phyloP scores from a whole-genome alignment of 2,797 vertebrate species.

The Chaetodon trifasciatus region DNA sequence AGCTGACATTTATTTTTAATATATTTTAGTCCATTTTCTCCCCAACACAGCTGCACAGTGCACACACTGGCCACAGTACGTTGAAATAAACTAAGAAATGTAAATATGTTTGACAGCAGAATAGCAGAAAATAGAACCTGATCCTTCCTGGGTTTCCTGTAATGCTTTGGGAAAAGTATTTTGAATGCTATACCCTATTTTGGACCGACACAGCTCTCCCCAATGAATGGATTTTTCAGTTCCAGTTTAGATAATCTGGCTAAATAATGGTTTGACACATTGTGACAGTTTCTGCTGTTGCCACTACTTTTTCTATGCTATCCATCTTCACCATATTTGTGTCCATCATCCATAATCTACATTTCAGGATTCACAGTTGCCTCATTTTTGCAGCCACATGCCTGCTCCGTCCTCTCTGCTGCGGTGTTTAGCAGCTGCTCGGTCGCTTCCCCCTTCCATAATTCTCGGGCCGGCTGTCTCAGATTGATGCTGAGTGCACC shows the following conservation, averaged over 20 bases:
- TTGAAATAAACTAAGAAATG: too few species aligned
- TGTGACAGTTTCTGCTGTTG: neutral
- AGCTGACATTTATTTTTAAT: neutral
- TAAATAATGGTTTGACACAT: neutral
- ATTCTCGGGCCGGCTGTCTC: constrained; percentile 64
- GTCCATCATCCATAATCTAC: constrained; percentile 2
- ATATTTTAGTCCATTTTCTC: too few species aligned
- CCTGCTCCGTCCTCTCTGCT: constrained; percentile 23
- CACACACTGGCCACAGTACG: neutral
- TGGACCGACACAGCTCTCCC: too few species aligned
- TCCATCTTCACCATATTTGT: neutral
- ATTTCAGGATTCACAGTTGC: neutral
- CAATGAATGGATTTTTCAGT: neutral
- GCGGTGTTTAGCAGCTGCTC: constrained; percentile 62
- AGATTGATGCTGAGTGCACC: constrained; percentile 59
- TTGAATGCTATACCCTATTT: too few species aligned
- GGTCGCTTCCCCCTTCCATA: constrained; percentile 19
- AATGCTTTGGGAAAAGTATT: neutral
- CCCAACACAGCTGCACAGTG: neutral
- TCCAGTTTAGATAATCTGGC: neutral
- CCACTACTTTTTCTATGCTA: neutral
- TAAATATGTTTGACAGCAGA: neutral
- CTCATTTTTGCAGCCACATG: constrained; percentile 16
- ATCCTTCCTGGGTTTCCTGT: neutral
- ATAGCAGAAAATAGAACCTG: neutral